Evolutionary conservation across 1,140 invertebrate species (phyloP).

Genomic region (Medauroidea extradentata): DNA sequence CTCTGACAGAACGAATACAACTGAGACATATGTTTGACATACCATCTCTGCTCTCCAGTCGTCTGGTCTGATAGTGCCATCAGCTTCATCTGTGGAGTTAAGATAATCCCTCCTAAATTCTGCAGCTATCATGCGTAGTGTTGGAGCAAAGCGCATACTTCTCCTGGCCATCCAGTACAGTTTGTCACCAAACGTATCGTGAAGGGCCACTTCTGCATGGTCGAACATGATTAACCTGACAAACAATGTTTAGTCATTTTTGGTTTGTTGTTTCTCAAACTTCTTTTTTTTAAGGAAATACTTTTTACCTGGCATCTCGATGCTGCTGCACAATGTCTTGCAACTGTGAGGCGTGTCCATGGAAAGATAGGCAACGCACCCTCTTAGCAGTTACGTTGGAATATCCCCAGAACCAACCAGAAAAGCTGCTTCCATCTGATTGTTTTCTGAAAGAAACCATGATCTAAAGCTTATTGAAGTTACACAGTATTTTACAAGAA

Average conservation of each 20-base stretch:
- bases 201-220: conserved; percentile 83
- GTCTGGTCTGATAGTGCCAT: conserved; percentile 51
- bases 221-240: conserved; percentile 71
- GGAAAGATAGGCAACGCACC: conserved; percentile 75
- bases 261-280: not conserved
- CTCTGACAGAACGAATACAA: too few relatives aligned
- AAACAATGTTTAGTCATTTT: conserved; percentile 17
- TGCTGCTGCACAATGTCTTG: conserved; percentile 46
- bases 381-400: conserved; percentile 59
- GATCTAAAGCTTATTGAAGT: too few relatives aligned
- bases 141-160: conserved; percentile 83
- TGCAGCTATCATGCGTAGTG: conserved; percentile 64
- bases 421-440: conserved; percentile 27
- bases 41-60: conserved; percentile 64
- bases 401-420: conserved; percentile 59
- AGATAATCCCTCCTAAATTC: conserved; percentile 64
- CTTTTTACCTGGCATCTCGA: not conserved
- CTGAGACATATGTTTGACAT: too few relatives aligned
- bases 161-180: conserved; percentile 82
- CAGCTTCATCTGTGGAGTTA: conserved; percentile 60
- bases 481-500: too few relatives aligned
- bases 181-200: conserved; percentile 77
- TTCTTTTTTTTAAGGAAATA: too few relatives aligned
- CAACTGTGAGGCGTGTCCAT: conserved; percentile 69
- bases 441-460: too few relatives aligned